Conservation (phyloP, 2,888 invertebrate genomes). For the Gerris lacustris region DNA sequence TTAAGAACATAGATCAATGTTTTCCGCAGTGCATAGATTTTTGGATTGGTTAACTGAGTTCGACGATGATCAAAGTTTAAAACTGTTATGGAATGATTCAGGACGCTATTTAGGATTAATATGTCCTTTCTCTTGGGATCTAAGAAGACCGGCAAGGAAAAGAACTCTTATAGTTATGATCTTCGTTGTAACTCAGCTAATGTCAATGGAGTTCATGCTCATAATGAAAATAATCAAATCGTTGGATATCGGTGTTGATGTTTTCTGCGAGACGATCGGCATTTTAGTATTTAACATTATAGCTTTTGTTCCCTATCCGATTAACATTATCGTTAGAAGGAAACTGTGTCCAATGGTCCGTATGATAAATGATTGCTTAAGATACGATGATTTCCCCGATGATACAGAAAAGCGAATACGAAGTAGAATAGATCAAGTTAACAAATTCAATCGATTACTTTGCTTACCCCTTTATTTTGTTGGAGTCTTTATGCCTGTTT, state of each 20-base stretch:
- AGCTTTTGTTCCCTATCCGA: too few relatives aligned
- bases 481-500: background rate
- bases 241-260: background rate
- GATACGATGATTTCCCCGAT: background rate
- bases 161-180: background rate
- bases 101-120: background rate
- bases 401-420: background rate
- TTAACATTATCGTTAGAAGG: background rate
- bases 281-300: background rate
- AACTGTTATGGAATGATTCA: background rate
- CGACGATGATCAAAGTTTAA: too few relatives aligned
- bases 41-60: too few relatives aligned
- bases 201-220: background rate
- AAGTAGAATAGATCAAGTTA: background rate
- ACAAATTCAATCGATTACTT: background rate
- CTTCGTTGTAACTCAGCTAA: background rate
- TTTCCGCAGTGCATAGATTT: too few relatives aligned
- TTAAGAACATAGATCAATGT: too few relatives aligned
- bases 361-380: background rate
- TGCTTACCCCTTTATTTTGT: background rate
- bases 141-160: background rate
- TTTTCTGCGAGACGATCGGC: background rate
- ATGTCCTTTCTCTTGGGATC: background rate
- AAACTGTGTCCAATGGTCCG: background rate
- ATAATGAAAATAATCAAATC: background rate